A percentile compares a stretch with the other conserved stretches of the same genome.
phyloP scores from a whole-genome alignment of 2,113 vertebrate genomes.

The Silurus glanis region DNA sequence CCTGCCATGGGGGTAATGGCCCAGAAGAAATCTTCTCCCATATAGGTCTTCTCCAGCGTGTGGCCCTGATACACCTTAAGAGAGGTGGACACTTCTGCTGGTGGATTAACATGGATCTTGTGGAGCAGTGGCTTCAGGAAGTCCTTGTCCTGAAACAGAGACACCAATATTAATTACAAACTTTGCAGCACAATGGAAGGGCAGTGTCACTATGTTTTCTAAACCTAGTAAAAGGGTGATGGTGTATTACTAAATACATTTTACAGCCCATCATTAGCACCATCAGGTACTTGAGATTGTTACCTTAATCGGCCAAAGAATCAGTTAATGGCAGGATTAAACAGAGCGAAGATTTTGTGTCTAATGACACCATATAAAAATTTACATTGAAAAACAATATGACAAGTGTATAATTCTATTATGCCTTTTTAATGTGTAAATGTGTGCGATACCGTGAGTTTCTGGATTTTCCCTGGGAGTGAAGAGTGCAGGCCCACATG shows the following conservation, averaged over 20 bases:
- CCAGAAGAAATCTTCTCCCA: slow-evolving; percentile 99
- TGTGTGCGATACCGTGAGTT: slow-evolving; percentile 84
- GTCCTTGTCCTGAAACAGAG: slow-evolving; percentile 88
- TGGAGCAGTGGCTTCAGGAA: slow-evolving; percentile 97
- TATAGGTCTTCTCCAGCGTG: slow-evolving; percentile 92
- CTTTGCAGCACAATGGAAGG: not conserved
- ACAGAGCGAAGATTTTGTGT: not conserved
- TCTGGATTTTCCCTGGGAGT: slow-evolving; percentile 95
- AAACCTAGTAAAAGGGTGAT: not conserved
- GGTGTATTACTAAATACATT: not conserved
- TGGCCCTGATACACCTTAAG: slow-evolving; percentile 98
- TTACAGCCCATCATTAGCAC: not conserved
- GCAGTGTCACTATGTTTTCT: not conserved
- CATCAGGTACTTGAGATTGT: not conserved
- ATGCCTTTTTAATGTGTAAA: not conserved
- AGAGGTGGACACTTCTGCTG: slow-evolving; percentile 94
- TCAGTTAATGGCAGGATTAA: not conserved
- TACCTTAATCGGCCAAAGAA: not conserved
- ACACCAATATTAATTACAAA: not conserved
- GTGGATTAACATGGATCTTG: slow-evolving; percentile 96
- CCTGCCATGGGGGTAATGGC: slow-evolving; percentile 88
- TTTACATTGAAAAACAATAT: not conserved
- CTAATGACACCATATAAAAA: not conserved
- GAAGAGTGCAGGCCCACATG: slow-evolving; percentile 97
- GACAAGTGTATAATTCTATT: not conserved